A percentile compares a stretch with the other conserved stretches of the same genome.
Evolutionary conservation across 1,140 invertebrate species (phyloP).

Genomic region (Aphaenogaster rudis): DNA sequence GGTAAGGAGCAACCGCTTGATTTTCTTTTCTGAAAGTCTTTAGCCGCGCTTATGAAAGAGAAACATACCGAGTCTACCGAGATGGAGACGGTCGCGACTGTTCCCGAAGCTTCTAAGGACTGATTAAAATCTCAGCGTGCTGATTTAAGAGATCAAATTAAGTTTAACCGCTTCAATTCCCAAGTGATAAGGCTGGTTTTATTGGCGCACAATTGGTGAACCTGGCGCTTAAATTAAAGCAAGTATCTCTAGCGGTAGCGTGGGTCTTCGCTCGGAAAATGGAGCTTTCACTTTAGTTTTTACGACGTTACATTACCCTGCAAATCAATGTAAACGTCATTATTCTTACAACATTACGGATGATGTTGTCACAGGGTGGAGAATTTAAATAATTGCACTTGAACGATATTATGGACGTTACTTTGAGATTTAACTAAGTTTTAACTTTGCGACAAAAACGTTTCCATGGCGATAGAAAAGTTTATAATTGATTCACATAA

Average conservation of each 20-base stretch:
- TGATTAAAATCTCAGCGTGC: slow-evolving; percentile 64
- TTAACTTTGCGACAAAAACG: slow-evolving; percentile 33
- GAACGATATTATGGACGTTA: slow-evolving; percentile 30
- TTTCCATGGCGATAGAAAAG: neutral
- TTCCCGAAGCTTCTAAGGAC: slow-evolving; percentile 39
- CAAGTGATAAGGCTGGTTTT: slow-evolving; percentile 42
- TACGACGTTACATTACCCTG: slow-evolving; percentile 34
- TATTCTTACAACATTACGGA: slow-evolving; percentile 32
- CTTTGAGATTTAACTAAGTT: slow-evolving; percentile 34
- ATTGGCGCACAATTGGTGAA: slow-evolving; percentile 30
- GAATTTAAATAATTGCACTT: slow-evolving; percentile 42
- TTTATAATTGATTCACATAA: neutral
- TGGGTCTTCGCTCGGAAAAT: slow-evolving; percentile 1
- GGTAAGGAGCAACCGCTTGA: neutral
- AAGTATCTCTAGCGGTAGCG: slow-evolving; percentile 23
- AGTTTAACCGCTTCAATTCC: slow-evolving; percentile 53
- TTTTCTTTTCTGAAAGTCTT: slow-evolving; percentile 44
- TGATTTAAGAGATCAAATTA: slow-evolving; percentile 59
- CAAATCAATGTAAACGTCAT: slow-evolving; percentile 54
- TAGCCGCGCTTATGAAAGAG: slow-evolving; percentile 57
- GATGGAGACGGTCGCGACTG: neutral
- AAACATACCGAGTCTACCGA: slow-evolving; percentile 29
- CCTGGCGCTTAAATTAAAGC: slow-evolving; percentile 30
- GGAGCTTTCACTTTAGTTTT: slow-evolving; percentile 49
- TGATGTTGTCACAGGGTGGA: slow-evolving; percentile 24